phyloP scores from a whole-genome alignment of 2,113 vertebrate genomes.

The Chaenocephalus aceratus region DNA sequence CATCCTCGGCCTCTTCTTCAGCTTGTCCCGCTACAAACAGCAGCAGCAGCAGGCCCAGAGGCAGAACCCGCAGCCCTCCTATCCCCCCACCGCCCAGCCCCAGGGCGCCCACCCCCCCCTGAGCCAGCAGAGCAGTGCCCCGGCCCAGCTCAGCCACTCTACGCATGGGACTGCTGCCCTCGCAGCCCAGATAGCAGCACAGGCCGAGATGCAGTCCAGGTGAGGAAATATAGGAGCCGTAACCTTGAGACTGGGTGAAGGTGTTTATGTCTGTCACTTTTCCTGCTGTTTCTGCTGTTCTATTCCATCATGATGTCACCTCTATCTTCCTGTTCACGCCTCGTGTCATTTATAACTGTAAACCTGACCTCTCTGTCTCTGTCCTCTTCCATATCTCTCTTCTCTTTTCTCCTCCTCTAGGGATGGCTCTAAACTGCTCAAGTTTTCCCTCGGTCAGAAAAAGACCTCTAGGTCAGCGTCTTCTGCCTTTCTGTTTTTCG shows the following conservation, averaged over 20 bases:
- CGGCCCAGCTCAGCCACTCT: conserved; percentile 72
- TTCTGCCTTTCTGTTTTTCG: conserved; percentile 48
- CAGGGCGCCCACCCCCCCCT: conserved; percentile 76
- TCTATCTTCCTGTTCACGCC: conserved; percentile 52
- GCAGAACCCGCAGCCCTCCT: conserved; percentile 65
- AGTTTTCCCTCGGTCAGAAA: conserved; percentile 98
- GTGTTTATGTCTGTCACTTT: conserved; percentile 11
- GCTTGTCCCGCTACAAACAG: conserved; percentile 97
- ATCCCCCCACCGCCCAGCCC: conserved; percentile 64
- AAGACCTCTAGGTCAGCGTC: conserved; percentile 96
- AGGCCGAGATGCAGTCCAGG: conserved; percentile 95
- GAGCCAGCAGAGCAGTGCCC: conserved; percentile 80
- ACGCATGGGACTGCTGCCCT: conserved; percentile 79
- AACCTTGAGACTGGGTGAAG: conserved; percentile 1
- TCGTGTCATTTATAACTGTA: conserved; percentile 66
- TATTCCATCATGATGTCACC: conserved; percentile 56
- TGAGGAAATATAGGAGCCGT: conserved; percentile 63
- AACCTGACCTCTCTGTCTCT: conserved; percentile 58
- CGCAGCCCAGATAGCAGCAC: conserved; percentile 86
- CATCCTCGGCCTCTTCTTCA: conserved; percentile 98
- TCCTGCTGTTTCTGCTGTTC: conserved; percentile 15
- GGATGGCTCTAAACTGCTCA: conserved; percentile 96
- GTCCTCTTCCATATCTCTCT: conserved; percentile 84
- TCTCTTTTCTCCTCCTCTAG: conserved; percentile 88
- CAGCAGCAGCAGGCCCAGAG: conserved; percentile 90